Evolutionary conservation across 2,113 vertebrate species (phyloP).

Genomic region (Cromileptes altivelis): DNA sequence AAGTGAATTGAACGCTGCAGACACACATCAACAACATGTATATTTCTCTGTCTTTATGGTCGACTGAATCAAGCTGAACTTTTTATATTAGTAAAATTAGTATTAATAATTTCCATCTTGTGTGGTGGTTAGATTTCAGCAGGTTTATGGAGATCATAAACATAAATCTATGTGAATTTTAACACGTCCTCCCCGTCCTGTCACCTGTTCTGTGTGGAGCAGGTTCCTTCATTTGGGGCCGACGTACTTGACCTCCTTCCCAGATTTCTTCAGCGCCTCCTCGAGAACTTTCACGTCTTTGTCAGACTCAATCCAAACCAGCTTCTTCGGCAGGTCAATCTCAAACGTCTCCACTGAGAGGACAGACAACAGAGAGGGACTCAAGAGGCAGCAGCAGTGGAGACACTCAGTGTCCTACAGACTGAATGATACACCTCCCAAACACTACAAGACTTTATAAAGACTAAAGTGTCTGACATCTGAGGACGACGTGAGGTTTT

Average conservation of each 20-base stretch:
- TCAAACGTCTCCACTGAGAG: slow-evolving; percentile 90
- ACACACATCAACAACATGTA: too few relatives aligned
- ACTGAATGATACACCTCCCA: too few relatives aligned
- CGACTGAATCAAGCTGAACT: too few relatives aligned
- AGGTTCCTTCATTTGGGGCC: slow-evolving; percentile 82
- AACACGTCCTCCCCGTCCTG: accelerated
- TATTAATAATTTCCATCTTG: not conserved
- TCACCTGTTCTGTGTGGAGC: slow-evolving; percentile 34
- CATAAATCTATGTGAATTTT: not conserved
- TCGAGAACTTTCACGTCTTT: slow-evolving; percentile 86
- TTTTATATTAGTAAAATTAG: too few relatives aligned
- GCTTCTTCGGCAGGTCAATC: slow-evolving; percentile 94
- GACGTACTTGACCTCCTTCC: slow-evolving; percentile 90
- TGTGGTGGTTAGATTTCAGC: not conserved
- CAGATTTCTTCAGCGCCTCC: slow-evolving; percentile 93
- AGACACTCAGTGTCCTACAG: too few relatives aligned
- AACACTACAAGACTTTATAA: too few relatives aligned
- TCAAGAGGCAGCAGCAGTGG: too few relatives aligned
- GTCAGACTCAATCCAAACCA: slow-evolving; percentile 92
- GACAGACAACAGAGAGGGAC: not conserved
- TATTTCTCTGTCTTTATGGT: too few relatives aligned
- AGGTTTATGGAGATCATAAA: not conserved
- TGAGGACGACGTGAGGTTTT: too few relatives aligned
- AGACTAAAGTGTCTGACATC: too few relatives aligned
- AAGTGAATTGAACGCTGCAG: too few relatives aligned